Conservation (phyloP, 2,113 vertebrate genomes). For the Labeo catla region DNA sequence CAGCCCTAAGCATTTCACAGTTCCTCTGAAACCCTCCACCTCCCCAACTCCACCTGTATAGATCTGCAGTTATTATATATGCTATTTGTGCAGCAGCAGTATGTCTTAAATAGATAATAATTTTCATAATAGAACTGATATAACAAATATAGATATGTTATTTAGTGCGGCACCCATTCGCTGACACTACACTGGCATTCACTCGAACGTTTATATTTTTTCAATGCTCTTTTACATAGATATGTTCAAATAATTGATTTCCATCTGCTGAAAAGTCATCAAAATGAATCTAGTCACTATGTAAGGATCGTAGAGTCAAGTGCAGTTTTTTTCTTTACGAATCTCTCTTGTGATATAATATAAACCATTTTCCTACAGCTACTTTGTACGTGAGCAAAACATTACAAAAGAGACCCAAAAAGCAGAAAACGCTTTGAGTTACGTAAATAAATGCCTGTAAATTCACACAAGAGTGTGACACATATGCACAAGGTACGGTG, state of each 20-base stretch:
- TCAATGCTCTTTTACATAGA: neutral
- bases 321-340: neutral
- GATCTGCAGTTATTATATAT: no score
- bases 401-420: neutral
- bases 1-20: no score
- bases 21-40: no score
- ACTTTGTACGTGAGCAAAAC: neutral
- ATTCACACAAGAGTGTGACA: neutral
- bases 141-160: neutral
- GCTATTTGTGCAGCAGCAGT: no score
- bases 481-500: neutral
- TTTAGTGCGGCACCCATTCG: neutral
- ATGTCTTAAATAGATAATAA: no score
- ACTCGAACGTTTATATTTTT: neutral
- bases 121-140: neutral
- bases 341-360: neutral
- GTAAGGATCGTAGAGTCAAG: neutral
- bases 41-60: no score
- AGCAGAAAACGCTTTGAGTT: neutral
- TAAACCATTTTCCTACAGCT: neutral
- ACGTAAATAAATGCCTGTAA: constrained; percentile 10
- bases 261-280: neutral
- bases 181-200: neutral
- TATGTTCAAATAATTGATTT: neutral
- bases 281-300: neutral